These are phyloP conservation scores for Chloroceryle aenea DNA, from an alignment of 2,113 vertebrate genomes.

Conservation along the genomic window DNA sequence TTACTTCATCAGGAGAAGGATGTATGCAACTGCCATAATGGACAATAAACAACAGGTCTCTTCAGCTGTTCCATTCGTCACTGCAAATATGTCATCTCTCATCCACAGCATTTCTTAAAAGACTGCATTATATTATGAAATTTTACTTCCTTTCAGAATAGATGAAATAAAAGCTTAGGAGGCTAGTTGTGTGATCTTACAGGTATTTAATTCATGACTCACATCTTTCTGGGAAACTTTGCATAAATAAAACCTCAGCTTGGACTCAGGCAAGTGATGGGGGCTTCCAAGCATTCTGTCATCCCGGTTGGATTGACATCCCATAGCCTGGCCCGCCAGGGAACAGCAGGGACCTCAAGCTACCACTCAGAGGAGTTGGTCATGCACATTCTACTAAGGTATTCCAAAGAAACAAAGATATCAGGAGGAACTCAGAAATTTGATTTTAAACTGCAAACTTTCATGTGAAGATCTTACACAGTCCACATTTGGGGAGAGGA, in stretches of 20 bases:
- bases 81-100: background rate
- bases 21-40: background rate
- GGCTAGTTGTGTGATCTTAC: background rate
- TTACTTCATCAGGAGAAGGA: background rate
- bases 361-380: background rate
- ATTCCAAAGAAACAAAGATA: background rate
- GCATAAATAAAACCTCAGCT: background rate
- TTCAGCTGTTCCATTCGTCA: conserved; percentile 39
- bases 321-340: background rate
- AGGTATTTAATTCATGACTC: background rate
- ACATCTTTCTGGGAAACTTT: conserved; percentile 9
- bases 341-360: background rate
- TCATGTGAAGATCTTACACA: background rate
- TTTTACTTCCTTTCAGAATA: background rate
- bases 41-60: conserved; percentile 23
- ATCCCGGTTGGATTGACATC: background rate
- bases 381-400: background rate
- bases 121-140: background rate
- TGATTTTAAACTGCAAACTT: background rate
- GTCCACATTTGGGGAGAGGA: background rate
- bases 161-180: background rate
- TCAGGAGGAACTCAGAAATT: background rate
- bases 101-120: conserved; percentile 15
- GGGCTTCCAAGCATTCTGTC: conserved; percentile 36
- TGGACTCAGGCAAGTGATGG: background rate